Percentiles rank a stretch among this genome's conserved stretches.
Conservation (phyloP, 2,797 vertebrate species). For the Chromobotia macracanthus region DNA sequence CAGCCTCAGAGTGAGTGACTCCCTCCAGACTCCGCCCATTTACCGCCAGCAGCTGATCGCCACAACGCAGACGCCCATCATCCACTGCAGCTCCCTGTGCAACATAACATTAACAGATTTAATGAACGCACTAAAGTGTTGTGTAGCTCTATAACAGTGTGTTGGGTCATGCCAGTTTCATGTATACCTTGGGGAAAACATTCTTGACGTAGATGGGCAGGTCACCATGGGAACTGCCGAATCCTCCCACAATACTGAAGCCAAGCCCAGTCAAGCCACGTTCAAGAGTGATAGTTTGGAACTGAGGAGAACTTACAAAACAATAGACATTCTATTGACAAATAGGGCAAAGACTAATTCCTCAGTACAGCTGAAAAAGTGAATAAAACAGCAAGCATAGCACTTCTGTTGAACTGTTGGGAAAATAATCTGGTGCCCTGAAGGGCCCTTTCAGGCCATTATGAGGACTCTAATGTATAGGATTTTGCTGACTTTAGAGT, state of each 20-base stretch:
- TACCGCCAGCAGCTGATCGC: constrained; percentile 92
- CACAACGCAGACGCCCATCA: constrained; percentile 86
- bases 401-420: neutral
- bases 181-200: constrained; percentile 87
- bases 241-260: constrained; percentile 91
- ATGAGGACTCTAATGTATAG: neutral
- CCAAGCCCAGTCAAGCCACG: constrained; percentile 88
- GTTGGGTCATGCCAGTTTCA: neutral
- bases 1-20: constrained; percentile 88
- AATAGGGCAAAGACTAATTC: neutral
- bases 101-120: neutral
- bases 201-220: constrained; percentile 95
- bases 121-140: neutral
- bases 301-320: constrained; percentile 39
- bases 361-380: neutral
- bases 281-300: constrained; percentile 84
- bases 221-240: constrained; percentile 92
- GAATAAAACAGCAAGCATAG: constrained; percentile 10
- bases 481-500: constrained; percentile 24
- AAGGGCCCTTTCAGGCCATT: neutral
- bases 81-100: constrained; percentile 90
- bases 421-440: neutral
- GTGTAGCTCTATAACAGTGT: neutral
- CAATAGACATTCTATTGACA: neutral
- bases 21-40: constrained; percentile 91